Base-by-base conservation (phyloP, 2,888 invertebrate genomes). In the Callyntrura guangdongensis region DNA sequence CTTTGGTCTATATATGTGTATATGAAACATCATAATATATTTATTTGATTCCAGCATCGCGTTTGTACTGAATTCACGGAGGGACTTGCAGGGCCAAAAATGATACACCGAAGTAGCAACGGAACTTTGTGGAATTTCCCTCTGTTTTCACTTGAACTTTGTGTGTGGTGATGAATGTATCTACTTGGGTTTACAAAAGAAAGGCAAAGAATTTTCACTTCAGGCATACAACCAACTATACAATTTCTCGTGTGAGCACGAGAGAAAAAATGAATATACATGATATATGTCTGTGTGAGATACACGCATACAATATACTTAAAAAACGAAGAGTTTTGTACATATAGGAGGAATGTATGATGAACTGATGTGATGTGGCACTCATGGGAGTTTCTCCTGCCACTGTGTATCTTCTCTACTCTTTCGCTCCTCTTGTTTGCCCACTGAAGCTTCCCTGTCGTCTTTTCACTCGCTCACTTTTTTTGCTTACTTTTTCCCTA, bases 361-460 rank as follows among this genome's bases (percentile, higher is more conserved):
- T 91, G 91, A 92, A 90, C 92, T 88, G 87, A 90, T 89, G 91
- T 20, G 89, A 91, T 91, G 92, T 92, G 90, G 92, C 88, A 87
- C 92, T 92, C 92, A 49, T 79, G 92, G 92, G 92, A 92, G 87
- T 90, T 91, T 64, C 86, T 85, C 81, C 84, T 89, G 53, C 89
- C 82, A 77, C 77, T 12, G 79, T 81, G 69, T 64, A 74, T 82
- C 27, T 81, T 85, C 56, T 85, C 56, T 64, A 11, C 74, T 86
- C 67, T 84, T 83, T 86, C 61, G 72, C 79, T 79, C 45, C 61
- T 77, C 77, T 67, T 90, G 90, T 85, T 92, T 90, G 85, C 74
- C 83, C 82, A 90, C 84, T 56, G 9, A 90, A 90, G 77, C 53
- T 67, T 87, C 25, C 45, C 77, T 14, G 53, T 79, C 56, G 53